Conservation (phyloP, 2,797 vertebrate genomes). For the Manis crassicaudata region DNA sequence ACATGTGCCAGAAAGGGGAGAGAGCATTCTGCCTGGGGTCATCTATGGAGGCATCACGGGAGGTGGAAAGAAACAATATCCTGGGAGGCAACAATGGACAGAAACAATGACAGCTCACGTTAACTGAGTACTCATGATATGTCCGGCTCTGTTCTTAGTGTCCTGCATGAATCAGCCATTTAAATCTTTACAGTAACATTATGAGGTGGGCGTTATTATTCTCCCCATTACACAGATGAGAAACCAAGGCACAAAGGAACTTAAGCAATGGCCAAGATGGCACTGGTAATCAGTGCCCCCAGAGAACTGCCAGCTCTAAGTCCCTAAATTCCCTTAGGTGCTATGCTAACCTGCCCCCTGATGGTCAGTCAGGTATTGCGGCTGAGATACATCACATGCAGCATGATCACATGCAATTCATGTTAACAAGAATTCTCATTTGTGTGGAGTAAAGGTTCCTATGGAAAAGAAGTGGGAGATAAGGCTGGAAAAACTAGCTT, state of each 20-base stretch:
- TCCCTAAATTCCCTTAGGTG: not conserved
- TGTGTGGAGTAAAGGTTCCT: not conserved
- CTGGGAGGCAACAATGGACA: not conserved
- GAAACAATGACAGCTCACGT: not conserved
- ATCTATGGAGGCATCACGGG: not conserved
- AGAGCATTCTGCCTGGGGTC: no score
- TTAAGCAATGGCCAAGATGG: not conserved
- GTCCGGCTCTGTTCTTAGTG: not conserved
- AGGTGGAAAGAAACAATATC: not conserved
- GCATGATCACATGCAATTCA: accelerated
- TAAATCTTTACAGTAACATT: not conserved
- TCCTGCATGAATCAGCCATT: not conserved
- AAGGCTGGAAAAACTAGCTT: not conserved
- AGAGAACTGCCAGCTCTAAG: no score
- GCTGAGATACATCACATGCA: not conserved
- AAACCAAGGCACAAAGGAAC: not conserved
- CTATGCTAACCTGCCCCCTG: not conserved
- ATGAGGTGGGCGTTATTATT: not conserved
- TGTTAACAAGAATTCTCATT: not conserved
- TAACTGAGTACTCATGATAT: not conserved
- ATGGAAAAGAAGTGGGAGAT: not conserved
- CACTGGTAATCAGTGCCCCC: no score
- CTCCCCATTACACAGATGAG: not conserved
- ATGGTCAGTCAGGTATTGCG: not conserved
- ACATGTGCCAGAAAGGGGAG: not conserved